A percentile compares a stretch with the other conserved stretches of the same genome.
Evolutionary conservation across 2,113 vertebrate genomes (phyloP).

Genomic region (Noturus placidus): DNA sequence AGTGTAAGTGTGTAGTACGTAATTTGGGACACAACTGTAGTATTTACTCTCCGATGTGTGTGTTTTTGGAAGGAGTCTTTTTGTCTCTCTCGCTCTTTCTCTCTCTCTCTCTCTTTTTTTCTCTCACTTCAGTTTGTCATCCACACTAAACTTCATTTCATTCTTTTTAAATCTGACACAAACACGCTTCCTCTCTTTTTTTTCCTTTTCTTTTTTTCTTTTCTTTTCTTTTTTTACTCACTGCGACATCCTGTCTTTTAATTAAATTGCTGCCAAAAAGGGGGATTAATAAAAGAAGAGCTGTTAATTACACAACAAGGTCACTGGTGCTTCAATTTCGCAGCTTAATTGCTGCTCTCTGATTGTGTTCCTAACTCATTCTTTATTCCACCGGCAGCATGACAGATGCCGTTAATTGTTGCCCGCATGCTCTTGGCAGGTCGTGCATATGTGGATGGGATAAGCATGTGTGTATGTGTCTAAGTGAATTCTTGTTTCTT

Average conservation of each 20-base stretch:
- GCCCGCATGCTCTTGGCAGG: conserved; percentile 18
- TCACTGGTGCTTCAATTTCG: conserved; percentile 67
- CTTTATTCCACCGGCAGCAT: conserved; percentile 58
- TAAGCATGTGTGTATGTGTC: conserved; percentile 1
- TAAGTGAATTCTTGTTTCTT: background rate
- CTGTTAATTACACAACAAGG: conserved; percentile 72
- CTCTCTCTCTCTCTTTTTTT: background rate
- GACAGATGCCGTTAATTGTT: conserved; percentile 60
- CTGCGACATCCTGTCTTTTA: conserved; percentile 63
- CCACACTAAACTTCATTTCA: background rate
- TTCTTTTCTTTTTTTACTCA: background rate
- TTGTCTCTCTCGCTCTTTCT: background rate
- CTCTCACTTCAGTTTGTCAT: background rate
- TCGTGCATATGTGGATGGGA: background rate
- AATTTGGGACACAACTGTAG: too few relatives aligned
- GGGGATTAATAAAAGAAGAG: conserved; percentile 65
- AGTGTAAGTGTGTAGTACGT: too few relatives aligned
- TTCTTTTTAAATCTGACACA: background rate
- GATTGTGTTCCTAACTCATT: conserved; percentile 63
- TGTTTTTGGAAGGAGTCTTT: too few relatives aligned
- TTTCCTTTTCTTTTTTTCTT: background rate
- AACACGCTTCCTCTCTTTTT: background rate
- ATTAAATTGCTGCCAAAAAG: conserved; percentile 61
- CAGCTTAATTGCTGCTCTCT: conserved; percentile 65
- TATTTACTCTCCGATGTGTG: too few relatives aligned